Evolutionary conservation across 2,113 vertebrate genomes (phyloP), one percentile per base, ranked within the genome.

Genomic region (Archilochus colubris): DNA sequence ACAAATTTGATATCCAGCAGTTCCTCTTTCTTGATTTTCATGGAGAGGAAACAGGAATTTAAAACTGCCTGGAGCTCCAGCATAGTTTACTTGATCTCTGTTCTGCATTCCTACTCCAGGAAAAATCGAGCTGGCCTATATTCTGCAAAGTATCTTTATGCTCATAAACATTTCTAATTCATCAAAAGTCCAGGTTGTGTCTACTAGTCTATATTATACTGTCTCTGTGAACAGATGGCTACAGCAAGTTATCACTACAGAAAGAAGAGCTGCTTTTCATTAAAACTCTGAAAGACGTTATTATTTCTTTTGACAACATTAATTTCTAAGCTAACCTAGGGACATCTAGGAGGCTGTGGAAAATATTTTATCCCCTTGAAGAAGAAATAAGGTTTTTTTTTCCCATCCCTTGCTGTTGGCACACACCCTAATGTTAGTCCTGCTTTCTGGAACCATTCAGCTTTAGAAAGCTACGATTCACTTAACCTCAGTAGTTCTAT

Each of bases 401-500:
- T 79, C 89, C 76, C 67, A 2, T 76, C 50, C 40, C 21, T 69
- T 79, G 17, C 81, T 74, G 68, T 10, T 96, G 95, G 89, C 91
- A 92, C 48, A 43, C 33, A 54, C n/a, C 11, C 6, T 36, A 66
- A 14, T 25, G 63, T 82, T 62, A 79, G 36, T 33, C 46, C 63
- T 54, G 63, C 51, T 82, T 23, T 43, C 73, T 94, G 91, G 93
- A 89, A 94, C 61, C 61, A 78, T 79, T 53, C 88, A 94, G 69
- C 46, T 91, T 92, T 88, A 90, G 50, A 84, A 78, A 83, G 14
- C 50, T 68, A 79, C 85, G 82, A 91, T 91, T 92, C 79, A 89
- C 46, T 89, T 80, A 96, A 38, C 62, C 40, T 5, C 62, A 76
- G 43, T 17, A 70, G 28, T 75, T 95, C 92, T 77, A 62, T 58